Percentiles rank a stretch among this genome's conserved stretches.
Conservation (phyloP, 2,797 vertebrate species). For the Crypturellus tataupa region DNA sequence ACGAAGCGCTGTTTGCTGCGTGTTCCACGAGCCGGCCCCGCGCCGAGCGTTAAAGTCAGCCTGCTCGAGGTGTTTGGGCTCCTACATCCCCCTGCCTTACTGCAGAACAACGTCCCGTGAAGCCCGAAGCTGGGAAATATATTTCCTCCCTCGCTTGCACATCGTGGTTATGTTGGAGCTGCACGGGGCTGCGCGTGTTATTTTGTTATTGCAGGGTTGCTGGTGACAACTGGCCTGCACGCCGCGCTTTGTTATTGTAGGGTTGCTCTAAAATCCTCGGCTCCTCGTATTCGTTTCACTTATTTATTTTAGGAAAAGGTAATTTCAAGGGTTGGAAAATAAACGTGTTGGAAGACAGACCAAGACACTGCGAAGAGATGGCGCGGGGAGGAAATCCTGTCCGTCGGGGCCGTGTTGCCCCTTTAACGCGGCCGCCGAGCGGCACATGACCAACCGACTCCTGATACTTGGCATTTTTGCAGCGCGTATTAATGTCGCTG, state of each 20-base stretch:
- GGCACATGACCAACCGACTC: fast-evolving
- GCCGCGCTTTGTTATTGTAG: slow-evolving; percentile 14
- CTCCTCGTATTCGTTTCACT: background rate
- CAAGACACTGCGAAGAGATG: background rate
- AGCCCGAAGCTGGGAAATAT: background rate
- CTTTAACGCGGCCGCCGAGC: background rate
- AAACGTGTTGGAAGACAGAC: slow-evolving; percentile 39
- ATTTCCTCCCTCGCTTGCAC: background rate
- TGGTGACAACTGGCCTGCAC: slow-evolving; percentile 55
- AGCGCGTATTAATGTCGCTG: background rate
- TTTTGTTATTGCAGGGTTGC: slow-evolving; percentile 54
- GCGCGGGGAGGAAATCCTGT: background rate
- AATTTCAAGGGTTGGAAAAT: slow-evolving; percentile 31
- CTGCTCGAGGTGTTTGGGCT: background rate
- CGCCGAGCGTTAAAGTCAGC: background rate
- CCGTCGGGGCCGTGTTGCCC: background rate
- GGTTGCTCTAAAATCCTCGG: slow-evolving; percentile 30
- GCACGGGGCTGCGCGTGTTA: background rate
- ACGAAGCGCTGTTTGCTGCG: background rate
- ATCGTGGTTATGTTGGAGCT: background rate
- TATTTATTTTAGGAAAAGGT: slow-evolving; percentile 65
- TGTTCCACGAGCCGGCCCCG: background rate
- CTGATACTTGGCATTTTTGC: background rate
- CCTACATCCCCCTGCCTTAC: background rate
- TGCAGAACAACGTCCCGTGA: slow-evolving; percentile 26